Base-by-base conservation (phyloP, 1,140 invertebrate genomes). In the Trachymyrmex cornetzi region DNA sequence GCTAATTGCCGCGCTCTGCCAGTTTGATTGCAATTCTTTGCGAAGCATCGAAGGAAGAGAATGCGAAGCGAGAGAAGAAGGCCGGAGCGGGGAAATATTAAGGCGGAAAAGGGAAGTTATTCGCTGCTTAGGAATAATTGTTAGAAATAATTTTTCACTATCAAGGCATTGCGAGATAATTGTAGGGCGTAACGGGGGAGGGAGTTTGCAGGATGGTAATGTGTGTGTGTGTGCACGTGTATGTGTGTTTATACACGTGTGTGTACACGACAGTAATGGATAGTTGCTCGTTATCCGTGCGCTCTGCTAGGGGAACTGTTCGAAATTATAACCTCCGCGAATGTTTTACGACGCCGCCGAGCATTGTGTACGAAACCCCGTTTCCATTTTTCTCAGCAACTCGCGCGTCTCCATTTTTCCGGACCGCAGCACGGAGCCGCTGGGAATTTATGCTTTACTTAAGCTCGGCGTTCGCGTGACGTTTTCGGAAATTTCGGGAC, bases 91-190 rank as follows among this genome's bases (percentile, higher is more conserved):
- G 55, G 14, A n/a, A 16, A 55, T n/a, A 48, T 69, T 80, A 67
- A 69, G 14, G 63, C 57, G n/a, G 63, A 61, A 48, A 24, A 14
- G 27, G 53, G 30, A 16, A 38, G 72, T 38, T 34, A 81, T 69
- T 64, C 64, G 30, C 74, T 87, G 89, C 57, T 87, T 67, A 69
- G 55, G 86, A 80, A 84, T 88, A 91, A 90, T 90, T 87, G 77
- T 88, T 77, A 84, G 61, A 75, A 80, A 90, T 90, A 90, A 91
- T 90, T 90, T 90, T 85, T 91, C 87, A 80, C 77, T 80, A 90
- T 75, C 84, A 80, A 80, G 86, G 69, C 74, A 80, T 61, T 38
- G 84, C 69, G 74, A 85, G 84, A 84, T 90, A 90, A 90, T 91
- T 87, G 88, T 82, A 55, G 77, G 61, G 59, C 86, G 63, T 80